A percentile compares a stretch with the other conserved stretches of the same genome.
phyloP scores from a whole-genome alignment of 2,888 invertebrate genomes.

The Pachydiplax longipennis region DNA sequence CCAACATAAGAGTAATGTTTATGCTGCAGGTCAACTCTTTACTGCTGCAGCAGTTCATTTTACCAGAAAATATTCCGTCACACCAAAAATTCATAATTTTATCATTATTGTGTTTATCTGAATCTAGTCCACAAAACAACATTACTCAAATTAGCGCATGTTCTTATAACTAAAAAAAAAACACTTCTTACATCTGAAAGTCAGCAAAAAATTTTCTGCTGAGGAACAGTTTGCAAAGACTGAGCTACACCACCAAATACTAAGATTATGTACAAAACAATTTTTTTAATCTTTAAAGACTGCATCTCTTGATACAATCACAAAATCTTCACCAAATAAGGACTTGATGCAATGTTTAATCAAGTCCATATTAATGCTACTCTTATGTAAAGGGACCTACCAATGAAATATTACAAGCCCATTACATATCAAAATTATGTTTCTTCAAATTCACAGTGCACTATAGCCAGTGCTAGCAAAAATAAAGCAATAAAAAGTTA shows the following conservation, averaged over 20 bases:
- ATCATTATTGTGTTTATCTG: neutral
- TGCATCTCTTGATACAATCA: neutral
- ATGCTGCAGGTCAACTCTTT: neutral
- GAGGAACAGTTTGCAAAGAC: constrained; percentile 1
- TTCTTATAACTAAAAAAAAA: neutral
- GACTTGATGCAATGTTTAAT: neutral
- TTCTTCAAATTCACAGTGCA: neutral
- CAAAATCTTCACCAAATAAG: neutral
- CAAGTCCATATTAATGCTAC: neutral
- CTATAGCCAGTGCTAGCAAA: neutral
- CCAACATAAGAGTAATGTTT: neutral
- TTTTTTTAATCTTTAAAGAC: neutral
- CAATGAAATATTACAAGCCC: neutral
- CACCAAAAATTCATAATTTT: neutral
- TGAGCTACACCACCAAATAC: constrained; percentile 3
- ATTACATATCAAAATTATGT: neutral
- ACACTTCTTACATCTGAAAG: neutral
- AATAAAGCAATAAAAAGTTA: neutral
- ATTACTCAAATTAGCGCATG: neutral
- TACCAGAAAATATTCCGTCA: neutral
- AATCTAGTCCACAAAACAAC: neutral
- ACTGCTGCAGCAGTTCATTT: neutral
- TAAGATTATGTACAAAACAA: constrained; percentile 24
- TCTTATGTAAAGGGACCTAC: neutral
- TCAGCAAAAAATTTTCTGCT: neutral